Base-by-base conservation (phyloP, 92 coral and sea anemone species). In the Galaxea fascicularis region DNA sequence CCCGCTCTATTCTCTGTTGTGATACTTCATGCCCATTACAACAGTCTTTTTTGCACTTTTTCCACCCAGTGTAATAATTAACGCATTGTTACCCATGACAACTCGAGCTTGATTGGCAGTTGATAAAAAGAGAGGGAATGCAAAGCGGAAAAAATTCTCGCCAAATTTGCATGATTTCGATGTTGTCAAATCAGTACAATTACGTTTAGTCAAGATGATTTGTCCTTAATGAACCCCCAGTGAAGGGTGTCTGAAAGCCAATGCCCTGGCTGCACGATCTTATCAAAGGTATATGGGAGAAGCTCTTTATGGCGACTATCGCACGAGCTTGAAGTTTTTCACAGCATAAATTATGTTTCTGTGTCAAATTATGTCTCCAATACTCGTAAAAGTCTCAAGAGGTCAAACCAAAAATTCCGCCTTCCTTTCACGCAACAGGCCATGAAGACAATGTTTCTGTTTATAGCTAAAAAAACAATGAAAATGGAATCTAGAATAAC, bases 41-140 rank as follows among this genome's bases (percentile, higher is more conserved):
- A 27, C 63, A 31, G 25, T 25, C 26, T 63, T 83, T 83, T 74
- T 83, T 35, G 41, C 73, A 74, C 64, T 82, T 82, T 56, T 82
- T 71, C n/a, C 70, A 82, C 69, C 27, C 21, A 56, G 82, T 30
- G 74, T 83, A 46, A 83, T 83, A n/a, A 74, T 83, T 65, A 64
- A 65, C 73, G 67, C 56, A 72, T 73, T 83, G 87, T 74, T 74
- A 62, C 16, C 87, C 54, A 62, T 83, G 81, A 64, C 82, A 74
- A 83, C 87, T 44, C 41, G 62, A 74, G 47, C 74, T 83, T 83
- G 87, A 83, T 83, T 83, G 87, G 70, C 87, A 74, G 87, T 22
- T 51, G 21, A 17, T 15, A n/a, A 49, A 41, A 22, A 24, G 22
- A 31, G 20, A 67, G 46, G 25, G 46, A 8, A 24, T 57, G 22